Percentiles rank a stretch among this genome's conserved stretches.
phyloP scores from a whole-genome alignment of 2,113 vertebrate species.

The Pontoporia blainvillei region DNA sequence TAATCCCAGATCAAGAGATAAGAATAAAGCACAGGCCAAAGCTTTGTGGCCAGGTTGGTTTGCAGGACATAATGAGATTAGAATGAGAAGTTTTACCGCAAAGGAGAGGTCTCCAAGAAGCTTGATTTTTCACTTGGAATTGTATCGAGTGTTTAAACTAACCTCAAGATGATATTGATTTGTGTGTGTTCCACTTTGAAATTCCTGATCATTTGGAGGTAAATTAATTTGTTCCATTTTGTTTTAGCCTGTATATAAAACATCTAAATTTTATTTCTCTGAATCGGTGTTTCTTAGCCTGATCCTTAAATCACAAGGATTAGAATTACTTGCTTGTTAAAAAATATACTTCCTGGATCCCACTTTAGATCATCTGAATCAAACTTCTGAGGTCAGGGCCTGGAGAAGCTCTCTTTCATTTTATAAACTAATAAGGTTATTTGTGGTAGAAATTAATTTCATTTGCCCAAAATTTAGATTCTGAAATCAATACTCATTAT shows the following conservation, averaged over 20 bases:
- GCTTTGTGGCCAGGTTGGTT: background rate
- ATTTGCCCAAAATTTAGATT: constrained; percentile 28
- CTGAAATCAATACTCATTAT: background rate
- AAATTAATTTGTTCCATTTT: constrained; percentile 35
- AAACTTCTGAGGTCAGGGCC: background rate
- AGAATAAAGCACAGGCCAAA: background rate
- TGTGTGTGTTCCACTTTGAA: background rate
- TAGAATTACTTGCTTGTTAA: constrained; percentile 17
- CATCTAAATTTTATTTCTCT: constrained; percentile 20
- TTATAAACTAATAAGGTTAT: background rate
- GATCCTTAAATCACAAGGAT: background rate
- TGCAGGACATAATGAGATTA: background rate
- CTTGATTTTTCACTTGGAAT: background rate
- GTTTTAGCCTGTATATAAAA: background rate
- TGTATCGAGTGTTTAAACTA: background rate
- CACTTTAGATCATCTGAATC: background rate
- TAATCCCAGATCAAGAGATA: background rate
- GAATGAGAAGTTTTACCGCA: background rate
- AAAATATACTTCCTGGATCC: background rate
- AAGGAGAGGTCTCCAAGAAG: background rate
- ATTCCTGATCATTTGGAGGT: background rate
- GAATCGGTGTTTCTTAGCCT: background rate
- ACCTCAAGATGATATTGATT: background rate
- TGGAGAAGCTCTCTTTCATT: background rate
- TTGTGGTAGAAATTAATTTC: background rate